Percentiles rank a stretch among this genome's conserved stretches.
Evolutionary conservation across 1,140 invertebrate species (phyloP).

Genomic region (Drosophila teissieri): DNA sequence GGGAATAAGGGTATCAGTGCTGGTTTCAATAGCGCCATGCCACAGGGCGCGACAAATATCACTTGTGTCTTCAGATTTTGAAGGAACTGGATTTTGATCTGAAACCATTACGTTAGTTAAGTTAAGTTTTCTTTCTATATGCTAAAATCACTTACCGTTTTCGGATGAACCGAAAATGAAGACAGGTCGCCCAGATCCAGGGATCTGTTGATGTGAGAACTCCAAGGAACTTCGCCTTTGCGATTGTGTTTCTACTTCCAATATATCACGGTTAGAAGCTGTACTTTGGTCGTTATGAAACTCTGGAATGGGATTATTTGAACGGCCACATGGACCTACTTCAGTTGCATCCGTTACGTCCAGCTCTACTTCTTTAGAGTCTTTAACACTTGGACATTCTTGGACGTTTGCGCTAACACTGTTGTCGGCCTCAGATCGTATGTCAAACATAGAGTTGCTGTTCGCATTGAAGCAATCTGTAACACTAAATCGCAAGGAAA

Average conservation of each 20-base stretch:
- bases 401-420: slow-evolving; percentile 23
- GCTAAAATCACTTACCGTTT: slow-evolving; percentile 7
- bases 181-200: neutral
- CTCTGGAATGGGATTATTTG: slow-evolving; percentile 30
- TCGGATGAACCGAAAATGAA: neutral
- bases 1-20: slow-evolving; percentile 85
- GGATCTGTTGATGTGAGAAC: slow-evolving; percentile 4
- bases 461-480: slow-evolving; percentile 65
- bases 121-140: too few relatives aligned
- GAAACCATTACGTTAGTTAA: neutral
- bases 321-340: slow-evolving; percentile 16
- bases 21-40: slow-evolving; percentile 84
- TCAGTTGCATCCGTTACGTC: slow-evolving; percentile 17
- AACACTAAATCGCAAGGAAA: slow-evolving; percentile 26
- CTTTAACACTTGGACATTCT: slow-evolving; percentile 17
- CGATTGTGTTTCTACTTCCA: slow-evolving; percentile 44
- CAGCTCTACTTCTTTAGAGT: slow-evolving; percentile 29
- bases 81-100: slow-evolving; percentile 45
- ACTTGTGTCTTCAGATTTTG: slow-evolving; percentile 42
- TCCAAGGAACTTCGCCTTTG: slow-evolving; percentile 15
- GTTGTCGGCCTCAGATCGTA: slow-evolving; percentile 54
- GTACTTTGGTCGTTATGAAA: slow-evolving; percentile 58
- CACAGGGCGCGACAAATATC: slow-evolving; percentile 53
- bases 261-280: slow-evolving; percentile 49
- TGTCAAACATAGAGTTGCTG: slow-evolving; percentile 74